Evolutionary conservation across 2,888 invertebrate genomes (phyloP).

Genomic region (Rutpela maculata): DNA sequence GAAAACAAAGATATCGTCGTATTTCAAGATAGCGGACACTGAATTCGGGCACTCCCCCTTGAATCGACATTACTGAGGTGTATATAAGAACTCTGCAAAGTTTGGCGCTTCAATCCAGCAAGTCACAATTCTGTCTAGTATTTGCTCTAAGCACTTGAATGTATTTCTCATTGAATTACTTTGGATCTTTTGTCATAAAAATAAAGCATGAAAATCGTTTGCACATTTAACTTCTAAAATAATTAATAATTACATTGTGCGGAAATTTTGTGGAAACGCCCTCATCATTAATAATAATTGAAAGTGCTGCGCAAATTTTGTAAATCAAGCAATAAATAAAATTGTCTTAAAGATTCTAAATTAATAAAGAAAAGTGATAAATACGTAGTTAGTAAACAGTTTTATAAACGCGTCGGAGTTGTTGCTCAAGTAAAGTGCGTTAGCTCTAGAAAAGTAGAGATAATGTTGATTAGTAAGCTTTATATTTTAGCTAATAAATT

Average conservation of each 20-base stretch:
- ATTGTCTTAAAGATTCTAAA: conserved; percentile 31
- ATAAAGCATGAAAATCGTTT: no score
- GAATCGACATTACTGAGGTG: no score
- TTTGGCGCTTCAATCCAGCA: no score
- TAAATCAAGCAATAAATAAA: conserved; percentile 22
- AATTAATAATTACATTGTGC: not conserved
- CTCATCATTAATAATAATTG: not conserved
- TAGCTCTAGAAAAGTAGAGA: conserved; percentile 1
- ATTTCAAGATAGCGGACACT: no score
- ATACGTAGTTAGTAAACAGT: conserved; percentile 26
- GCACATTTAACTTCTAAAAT: no score
- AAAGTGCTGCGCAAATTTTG: not conserved
- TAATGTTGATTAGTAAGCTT: not conserved
- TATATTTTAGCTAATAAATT: conserved; percentile 27
- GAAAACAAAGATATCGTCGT: no score
- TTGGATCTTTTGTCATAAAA: no score
- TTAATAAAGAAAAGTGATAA: conserved; percentile 38
- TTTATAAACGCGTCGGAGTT: conserved; percentile 14
- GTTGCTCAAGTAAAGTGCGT: conserved; percentile 37
- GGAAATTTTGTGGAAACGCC: not conserved
- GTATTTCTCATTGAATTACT: no score
- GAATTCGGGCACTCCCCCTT: no score
- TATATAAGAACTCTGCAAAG: no score
- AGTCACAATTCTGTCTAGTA: no score
- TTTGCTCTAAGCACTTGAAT: no score